phyloP scores from a whole-genome alignment of 1,140 invertebrate species.

The Uloborus diversus region DNA sequence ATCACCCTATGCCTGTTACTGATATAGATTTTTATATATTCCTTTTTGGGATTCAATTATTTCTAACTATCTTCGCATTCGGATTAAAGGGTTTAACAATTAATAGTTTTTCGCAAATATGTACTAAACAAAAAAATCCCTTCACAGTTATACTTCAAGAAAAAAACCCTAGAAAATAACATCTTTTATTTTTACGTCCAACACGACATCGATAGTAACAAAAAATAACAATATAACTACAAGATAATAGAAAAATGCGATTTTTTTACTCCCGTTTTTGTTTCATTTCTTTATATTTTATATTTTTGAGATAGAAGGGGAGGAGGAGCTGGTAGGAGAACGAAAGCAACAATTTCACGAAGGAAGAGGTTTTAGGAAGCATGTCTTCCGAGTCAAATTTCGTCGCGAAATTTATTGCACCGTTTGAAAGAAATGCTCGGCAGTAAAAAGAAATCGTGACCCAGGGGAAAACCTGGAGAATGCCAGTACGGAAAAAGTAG shows the following conservation, averaged over 20 bases:
- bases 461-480: constrained; percentile 39
- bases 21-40: too few relatives aligned
- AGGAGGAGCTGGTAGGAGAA: neutral
- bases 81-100: too few relatives aligned
- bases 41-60: too few relatives aligned
- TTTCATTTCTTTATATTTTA: constrained; percentile 14
- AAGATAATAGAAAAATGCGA: constrained; percentile 5
- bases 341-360: constrained; percentile 51
- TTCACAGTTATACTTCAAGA: too few relatives aligned
- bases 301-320: too few relatives aligned
- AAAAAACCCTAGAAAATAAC: too few relatives aligned
- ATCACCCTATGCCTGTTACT: too few relatives aligned
- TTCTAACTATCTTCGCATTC: too few relatives aligned
- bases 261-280: neutral
- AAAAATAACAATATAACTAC: constrained; percentile 21
- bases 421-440: constrained; percentile 54
- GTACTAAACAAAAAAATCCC: too few relatives aligned
- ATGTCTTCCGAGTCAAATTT: constrained; percentile 51
- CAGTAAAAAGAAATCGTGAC: constrained; percentile 56
- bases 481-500: constrained; percentile 14
- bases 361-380: constrained; percentile 40
- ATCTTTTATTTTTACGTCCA: too few relatives aligned
- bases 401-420: constrained; percentile 53
- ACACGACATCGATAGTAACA: too few relatives aligned
- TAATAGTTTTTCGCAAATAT: too few relatives aligned